phyloP scores from a whole-genome alignment of 2,888 invertebrate species.

The Conchocele bisecta region DNA sequence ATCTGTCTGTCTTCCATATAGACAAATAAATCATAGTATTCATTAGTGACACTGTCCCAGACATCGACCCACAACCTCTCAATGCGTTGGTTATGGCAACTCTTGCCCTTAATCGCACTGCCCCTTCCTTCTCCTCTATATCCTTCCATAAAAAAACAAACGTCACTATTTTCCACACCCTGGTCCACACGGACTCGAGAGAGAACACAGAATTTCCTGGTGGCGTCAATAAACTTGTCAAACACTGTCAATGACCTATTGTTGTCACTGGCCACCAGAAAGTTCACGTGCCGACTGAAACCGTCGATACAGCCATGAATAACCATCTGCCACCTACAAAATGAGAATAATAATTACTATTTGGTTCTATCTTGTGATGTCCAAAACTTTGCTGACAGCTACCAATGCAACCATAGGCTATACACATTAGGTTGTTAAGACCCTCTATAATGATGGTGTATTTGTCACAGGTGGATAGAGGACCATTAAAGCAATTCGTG shows the following conservation, averaged over 20 bases:
- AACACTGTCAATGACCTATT: constrained; percentile 36
- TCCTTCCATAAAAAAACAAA: constrained; percentile 36
- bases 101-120: constrained; percentile 44
- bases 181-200: constrained; percentile 47
- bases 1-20: constrained; percentile 29
- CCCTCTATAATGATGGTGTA: too few relatives aligned
- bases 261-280: constrained; percentile 25
- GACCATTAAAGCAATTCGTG: too few relatives aligned
- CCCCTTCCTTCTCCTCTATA: constrained; percentile 44
- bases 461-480: too few relatives aligned
- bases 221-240: constrained; percentile 28
- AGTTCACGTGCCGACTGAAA: constrained; percentile 17
- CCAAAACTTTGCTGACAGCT: too few relatives aligned
- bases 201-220: constrained; percentile 39
- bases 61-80: too few relatives aligned
- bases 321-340: constrained; percentile 43
- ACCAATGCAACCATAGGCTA: too few relatives aligned
- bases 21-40: too few relatives aligned
- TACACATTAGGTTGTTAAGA: too few relatives aligned
- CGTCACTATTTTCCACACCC: constrained; percentile 49
- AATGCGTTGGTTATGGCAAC: too few relatives aligned
- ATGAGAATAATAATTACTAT: too few relatives aligned
- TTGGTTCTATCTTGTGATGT: too few relatives aligned
- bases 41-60: too few relatives aligned
- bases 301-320: constrained; percentile 52